A percentile compares a stretch with the other conserved stretches of the same genome.
Evolutionary conservation across 2,888 invertebrate species (phyloP).

Genomic region (Chrysolina oricalcia): DNA sequence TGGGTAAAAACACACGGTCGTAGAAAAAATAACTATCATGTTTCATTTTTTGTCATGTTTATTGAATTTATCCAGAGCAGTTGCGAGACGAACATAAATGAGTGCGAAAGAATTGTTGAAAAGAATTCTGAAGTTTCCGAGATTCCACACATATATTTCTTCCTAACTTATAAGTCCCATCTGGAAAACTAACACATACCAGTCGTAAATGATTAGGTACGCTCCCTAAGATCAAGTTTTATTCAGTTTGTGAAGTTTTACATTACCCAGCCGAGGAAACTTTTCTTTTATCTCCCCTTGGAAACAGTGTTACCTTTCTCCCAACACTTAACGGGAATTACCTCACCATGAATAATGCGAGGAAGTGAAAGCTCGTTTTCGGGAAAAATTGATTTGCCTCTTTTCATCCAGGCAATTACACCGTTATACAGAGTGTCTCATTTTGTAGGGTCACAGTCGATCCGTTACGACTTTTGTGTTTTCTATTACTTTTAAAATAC

Average conservation of each 20-base stretch:
- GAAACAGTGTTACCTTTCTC: slow-evolving; percentile 3
- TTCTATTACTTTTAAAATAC: too few species aligned
- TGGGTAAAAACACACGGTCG: too few species aligned
- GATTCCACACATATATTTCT: slow-evolving; percentile 2
- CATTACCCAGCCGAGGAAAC: slow-evolving; percentile 4
- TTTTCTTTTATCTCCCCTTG: slow-evolving; percentile 5
- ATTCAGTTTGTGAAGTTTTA: slow-evolving; percentile 22
- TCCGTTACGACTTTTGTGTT: too few species aligned
- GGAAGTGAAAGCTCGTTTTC: neutral
- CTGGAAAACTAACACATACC: slow-evolving; percentile 15
- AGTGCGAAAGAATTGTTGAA: neutral
- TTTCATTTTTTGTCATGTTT: too few species aligned
- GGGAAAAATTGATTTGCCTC: neutral
- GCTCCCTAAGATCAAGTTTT: slow-evolving; percentile 7
- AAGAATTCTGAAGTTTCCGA: neutral
- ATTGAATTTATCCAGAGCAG: too few species aligned
- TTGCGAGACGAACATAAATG: neutral
- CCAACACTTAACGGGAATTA: slow-evolving; percentile 15
- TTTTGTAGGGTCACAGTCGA: neutral
- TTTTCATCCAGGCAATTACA: neutral
- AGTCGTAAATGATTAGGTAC: slow-evolving; percentile 20
- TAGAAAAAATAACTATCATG: too few species aligned
- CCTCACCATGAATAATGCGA: neutral
- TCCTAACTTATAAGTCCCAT: slow-evolving; percentile 8
- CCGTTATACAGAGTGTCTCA: neutral